A percentile compares a stretch with the other conserved stretches of the same genome.
Evolutionary conservation across 2,797 vertebrate species (phyloP).

Genomic region (Meda fulgida): DNA sequence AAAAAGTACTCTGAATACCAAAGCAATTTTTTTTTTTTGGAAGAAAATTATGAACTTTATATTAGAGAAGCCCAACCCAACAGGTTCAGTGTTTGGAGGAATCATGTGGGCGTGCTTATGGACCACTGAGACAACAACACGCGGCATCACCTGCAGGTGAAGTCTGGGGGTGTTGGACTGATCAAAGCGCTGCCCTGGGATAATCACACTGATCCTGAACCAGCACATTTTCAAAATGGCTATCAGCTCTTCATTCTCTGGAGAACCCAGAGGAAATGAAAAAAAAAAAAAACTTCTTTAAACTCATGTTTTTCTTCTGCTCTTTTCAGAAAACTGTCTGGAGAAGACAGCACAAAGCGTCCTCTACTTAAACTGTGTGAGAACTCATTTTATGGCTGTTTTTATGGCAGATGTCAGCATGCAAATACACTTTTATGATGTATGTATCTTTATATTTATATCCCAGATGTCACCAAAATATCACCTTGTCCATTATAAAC

Average conservation of each 20-base stretch:
- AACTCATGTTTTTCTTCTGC: slow-evolving; percentile 72
- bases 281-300: slow-evolving; percentile 18
- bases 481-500: background rate
- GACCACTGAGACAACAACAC: slow-evolving; percentile 74
- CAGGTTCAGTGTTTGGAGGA: background rate
- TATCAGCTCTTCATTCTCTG: slow-evolving; percentile 67
- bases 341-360: slow-evolving; percentile 28
- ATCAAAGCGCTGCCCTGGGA: slow-evolving; percentile 85
- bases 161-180: slow-evolving; percentile 78
- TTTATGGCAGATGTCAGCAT: background rate
- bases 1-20: background rate
- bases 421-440: background rate
- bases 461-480: background rate
- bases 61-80: background rate
- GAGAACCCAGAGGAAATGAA: slow-evolving; percentile 54
- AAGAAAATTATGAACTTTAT: background rate
- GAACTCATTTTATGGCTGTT: background rate
- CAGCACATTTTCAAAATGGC: slow-evolving; percentile 80
- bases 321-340: slow-evolving; percentile 64
- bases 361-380: background rate
- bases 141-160: slow-evolving; percentile 77
- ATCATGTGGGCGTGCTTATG: slow-evolving; percentile 71
- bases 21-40: background rate
- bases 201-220: slow-evolving; percentile 75
- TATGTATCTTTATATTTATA: background rate